These are phyloP conservation scores for Pygocentrus nattereri DNA, from an alignment of 2,797 vertebrate genomes.

Conservation along the genomic window DNA sequence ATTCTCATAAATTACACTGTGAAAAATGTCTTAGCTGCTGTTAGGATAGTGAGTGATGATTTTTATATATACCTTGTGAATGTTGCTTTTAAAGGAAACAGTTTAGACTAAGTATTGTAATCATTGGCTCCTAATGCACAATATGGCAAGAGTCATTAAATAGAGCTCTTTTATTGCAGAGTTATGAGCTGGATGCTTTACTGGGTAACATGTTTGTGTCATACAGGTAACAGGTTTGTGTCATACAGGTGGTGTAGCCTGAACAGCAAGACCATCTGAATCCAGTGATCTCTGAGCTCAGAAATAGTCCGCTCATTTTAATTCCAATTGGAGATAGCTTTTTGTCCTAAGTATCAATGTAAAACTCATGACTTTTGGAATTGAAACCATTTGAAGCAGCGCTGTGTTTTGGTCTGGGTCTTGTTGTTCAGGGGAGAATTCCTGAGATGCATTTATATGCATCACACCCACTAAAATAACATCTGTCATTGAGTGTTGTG, in stretches of 20 bases:
- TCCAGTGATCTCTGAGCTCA: not conserved
- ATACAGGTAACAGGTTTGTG: too few relatives aligned
- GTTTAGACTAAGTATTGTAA: too few relatives aligned
- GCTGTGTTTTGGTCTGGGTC: not conserved
- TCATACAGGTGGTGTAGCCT: not conserved
- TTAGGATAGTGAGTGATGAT: too few relatives aligned
- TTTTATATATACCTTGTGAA: too few relatives aligned
- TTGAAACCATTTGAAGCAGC: not conserved
- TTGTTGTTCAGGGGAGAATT: not conserved
- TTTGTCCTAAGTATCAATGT: too few relatives aligned
- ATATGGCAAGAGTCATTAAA: not conserved
- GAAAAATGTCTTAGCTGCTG: too few relatives aligned
- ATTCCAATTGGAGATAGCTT: not conserved
- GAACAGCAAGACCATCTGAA: not conserved
- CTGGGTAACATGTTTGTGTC: too few relatives aligned
- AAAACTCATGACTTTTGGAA: not conserved
- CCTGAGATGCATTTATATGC: not conserved
- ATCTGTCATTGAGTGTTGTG: not conserved
- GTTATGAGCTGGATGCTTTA: not conserved
- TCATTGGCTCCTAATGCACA: not conserved
- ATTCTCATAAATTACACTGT: too few relatives aligned
- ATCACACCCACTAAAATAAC: conserved; percentile 4
- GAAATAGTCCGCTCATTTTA: not conserved
- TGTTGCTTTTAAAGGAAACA: too few relatives aligned
- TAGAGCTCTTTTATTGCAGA: not conserved